A percentile compares a stretch with the other conserved stretches of the same genome.
phyloP scores from a whole-genome alignment of 2,113 vertebrate genomes.

The Nycticebus coucang region DNA sequence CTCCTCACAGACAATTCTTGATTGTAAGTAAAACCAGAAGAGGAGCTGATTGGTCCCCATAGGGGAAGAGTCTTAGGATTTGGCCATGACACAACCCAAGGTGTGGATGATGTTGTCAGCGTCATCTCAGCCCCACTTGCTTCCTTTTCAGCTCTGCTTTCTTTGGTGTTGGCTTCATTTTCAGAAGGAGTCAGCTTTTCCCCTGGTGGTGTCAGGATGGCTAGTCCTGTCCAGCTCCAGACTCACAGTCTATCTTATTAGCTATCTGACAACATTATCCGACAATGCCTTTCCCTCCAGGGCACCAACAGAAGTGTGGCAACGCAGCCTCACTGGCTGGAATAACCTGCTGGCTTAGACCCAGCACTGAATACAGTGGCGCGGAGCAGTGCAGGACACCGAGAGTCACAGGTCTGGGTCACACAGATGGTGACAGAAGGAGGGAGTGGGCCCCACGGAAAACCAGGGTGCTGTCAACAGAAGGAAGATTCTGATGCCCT shows the following conservation, averaged over 20 bases:
- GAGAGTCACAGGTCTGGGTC: not conserved
- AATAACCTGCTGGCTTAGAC: not conserved
- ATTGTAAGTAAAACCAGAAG: not conserved
- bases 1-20: not conserved
- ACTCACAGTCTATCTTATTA: not conserved
- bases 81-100: rapidly evolving
- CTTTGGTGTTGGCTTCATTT: not conserved
- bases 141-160: not conserved
- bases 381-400: not conserved
- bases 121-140: not conserved
- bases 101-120: rapidly evolving
- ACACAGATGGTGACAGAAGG: not conserved
- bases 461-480: not conserved
- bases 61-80: not conserved
- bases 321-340: not conserved
- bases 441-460: not conserved
- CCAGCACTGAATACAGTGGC: not conserved
- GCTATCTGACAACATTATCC: not conserved
- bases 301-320: not conserved
- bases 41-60: not conserved
- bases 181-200: not conserved
- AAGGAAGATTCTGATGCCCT: not conserved
- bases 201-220: too few species aligned
- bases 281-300: not conserved
- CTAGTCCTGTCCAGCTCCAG: not conserved